Evolutionary conservation across 2,797 vertebrate species (phyloP).

Genomic region (Morelia viridis): DNA sequence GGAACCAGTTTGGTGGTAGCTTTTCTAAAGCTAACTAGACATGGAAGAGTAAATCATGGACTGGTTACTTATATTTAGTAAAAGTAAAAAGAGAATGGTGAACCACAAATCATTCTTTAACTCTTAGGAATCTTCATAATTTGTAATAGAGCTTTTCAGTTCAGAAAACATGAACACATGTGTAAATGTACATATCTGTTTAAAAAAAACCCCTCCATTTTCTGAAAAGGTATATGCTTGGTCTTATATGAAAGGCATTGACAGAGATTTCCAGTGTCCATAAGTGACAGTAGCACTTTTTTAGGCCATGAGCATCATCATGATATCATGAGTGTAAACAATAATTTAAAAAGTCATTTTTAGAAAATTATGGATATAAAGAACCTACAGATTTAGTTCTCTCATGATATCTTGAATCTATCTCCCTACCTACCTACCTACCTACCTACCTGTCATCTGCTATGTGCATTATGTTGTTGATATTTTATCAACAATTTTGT

Average conservation of each 20-base stretch:
- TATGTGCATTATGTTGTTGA: background rate
- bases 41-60: background rate
- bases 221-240: background rate
- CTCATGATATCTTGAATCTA: background rate
- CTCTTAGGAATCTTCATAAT: background rate
- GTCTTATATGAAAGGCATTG: background rate
- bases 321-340: background rate
- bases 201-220: background rate
- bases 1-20: background rate
- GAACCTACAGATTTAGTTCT: background rate
- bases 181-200: background rate
- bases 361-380: background rate
- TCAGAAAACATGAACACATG: background rate
- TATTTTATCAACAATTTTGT: too few species aligned
- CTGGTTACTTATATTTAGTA: background rate
- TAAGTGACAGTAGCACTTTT: background rate
- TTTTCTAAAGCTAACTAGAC: background rate
- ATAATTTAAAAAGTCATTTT: background rate
- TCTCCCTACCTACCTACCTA: background rate
- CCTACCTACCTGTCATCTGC: background rate
- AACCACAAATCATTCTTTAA: background rate
- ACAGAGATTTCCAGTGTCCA: background rate
- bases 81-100: background rate
- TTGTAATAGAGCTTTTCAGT: background rate
- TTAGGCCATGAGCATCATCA: background rate